These are phyloP conservation scores for Chunga burmeisteri DNA, from an alignment of 2,113 vertebrate species.

Conservation along the genomic window DNA sequence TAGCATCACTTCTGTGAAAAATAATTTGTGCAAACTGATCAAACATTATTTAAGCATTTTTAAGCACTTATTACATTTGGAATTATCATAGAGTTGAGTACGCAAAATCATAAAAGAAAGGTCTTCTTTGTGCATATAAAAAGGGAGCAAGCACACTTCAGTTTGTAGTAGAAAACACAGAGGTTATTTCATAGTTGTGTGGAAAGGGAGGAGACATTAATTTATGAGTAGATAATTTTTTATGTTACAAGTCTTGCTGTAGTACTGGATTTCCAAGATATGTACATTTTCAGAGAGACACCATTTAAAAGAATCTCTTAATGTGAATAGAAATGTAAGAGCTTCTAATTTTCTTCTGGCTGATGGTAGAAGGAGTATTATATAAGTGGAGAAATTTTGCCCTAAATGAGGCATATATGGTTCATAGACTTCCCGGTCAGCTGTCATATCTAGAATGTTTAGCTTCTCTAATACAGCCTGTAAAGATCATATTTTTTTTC, in stretches of 20 bases:
- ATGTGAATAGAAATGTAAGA: not conserved
- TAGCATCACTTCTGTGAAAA: not conserved
- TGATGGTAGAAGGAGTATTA: not conserved
- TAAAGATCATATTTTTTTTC: not conserved
- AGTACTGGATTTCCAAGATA: not conserved
- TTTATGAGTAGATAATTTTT: not conserved
- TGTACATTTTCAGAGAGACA: not conserved
- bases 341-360: not conserved
- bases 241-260: not conserved
- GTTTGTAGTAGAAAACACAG: not conserved
- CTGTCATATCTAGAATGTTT: not conserved
- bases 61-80: not conserved
- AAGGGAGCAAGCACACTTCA: not conserved
- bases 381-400: not conserved
- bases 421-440: not conserved
- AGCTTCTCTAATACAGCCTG: not conserved
- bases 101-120: not conserved
- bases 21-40: not conserved
- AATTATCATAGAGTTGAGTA: not conserved
- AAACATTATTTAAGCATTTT: not conserved
- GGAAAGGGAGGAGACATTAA: not conserved
- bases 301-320: not conserved
- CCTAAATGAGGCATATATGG: rapidly evolving
- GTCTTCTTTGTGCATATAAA: not conserved
- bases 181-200: not conserved